Evolutionary conservation across 2,888 invertebrate species (phyloP), one percentile per base, ranked within the genome.

Genomic region (Thymelicus sylvestris): DNA sequence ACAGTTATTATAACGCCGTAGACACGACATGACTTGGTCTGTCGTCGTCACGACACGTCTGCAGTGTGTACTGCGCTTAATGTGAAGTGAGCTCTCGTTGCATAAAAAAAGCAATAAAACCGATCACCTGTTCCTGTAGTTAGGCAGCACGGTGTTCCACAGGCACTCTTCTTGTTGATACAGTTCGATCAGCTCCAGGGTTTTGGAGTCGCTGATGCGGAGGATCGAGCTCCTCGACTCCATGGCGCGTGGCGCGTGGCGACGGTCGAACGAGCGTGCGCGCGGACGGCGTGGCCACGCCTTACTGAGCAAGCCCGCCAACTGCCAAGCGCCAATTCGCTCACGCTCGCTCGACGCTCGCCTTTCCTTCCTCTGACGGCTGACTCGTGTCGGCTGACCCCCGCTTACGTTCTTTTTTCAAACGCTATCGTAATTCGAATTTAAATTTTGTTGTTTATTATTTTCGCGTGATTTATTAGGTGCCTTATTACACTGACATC

Each of bases 81-180:
- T 5, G 12, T 8, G 24, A 55, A 1, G 8, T 7, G n/a, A 52
- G 7, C 24, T 10, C 24, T 10, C 24, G 55, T 24, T 12, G 24
- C 55, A 24, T 7, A 10, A 44, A 44, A 24, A 24, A 12, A 55
- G 4, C 3, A 0, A 3, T 0, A 24, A 12, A 55, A 55, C 50
- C 50, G 31, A 5, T 55, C 55, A 55, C 31, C 79, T 79, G 67
- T 81, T 79, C 19, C 80, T 85, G 73, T 87, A 88, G 12, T 82
- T 79, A 0, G 77, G 70, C 0, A 79, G 39, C 0, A 65, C 60
- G 0, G 84, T 81, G 74, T 89, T 84, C 88, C 88, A 89, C 7
- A 89, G 77, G 15, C 83, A 84, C 5, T 81, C 76, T n/a, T 86
- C 83, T 4, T 79, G 77, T 15, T 80, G 75, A 74, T 85, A 88